Evolutionary conservation across 2,113 vertebrate species (phyloP).

Genomic region (Nothobranchius furzeri): DNA sequence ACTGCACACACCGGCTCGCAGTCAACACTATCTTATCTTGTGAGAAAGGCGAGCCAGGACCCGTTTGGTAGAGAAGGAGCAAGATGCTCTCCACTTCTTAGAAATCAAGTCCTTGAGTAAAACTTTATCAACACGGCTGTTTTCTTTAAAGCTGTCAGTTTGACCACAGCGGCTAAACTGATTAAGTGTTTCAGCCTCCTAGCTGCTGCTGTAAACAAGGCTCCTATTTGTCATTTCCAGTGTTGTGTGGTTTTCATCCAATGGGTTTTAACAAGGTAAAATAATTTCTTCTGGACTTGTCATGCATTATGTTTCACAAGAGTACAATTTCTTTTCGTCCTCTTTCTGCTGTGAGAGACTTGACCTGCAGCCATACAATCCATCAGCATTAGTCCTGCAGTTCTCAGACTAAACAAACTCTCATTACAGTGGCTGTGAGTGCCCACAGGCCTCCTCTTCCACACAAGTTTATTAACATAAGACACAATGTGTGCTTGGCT

Average conservation of each 20-base stretch:
- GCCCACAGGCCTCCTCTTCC: conserved; percentile 65
- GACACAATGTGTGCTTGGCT: conserved; percentile 53
- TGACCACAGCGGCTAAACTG: background rate
- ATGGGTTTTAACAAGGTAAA: conserved; percentile 11
- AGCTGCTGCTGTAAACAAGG: conserved; percentile 1
- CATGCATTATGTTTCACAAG: conserved; percentile 24
- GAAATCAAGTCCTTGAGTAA: conserved; percentile 34
- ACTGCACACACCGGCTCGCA: conserved; percentile 51
- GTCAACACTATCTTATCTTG: conserved; percentile 75
- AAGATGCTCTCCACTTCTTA: conserved; percentile 13
- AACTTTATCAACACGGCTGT: conserved; percentile 39
- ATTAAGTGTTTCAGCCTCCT: conserved; percentile 5
- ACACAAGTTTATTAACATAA: conserved; percentile 80
- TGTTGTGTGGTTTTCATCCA: conserved; percentile 11
- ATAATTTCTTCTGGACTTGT: conserved; percentile 12
- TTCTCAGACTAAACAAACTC: conserved; percentile 84
- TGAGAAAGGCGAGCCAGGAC: conserved; percentile 64
- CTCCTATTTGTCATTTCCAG: conserved; percentile 9
- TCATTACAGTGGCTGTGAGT: conserved; percentile 74
- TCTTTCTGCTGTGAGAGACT: conserved; percentile 60
- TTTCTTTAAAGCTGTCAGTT: conserved; percentile 15
- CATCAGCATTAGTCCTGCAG: conserved; percentile 80
- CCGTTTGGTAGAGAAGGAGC: conserved; percentile 37
- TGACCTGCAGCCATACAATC: conserved; percentile 79
- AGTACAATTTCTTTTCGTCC: conserved; percentile 33